Conservation (phyloP, 2,113 vertebrate genomes). For the Myotis yumanensis region DNA sequence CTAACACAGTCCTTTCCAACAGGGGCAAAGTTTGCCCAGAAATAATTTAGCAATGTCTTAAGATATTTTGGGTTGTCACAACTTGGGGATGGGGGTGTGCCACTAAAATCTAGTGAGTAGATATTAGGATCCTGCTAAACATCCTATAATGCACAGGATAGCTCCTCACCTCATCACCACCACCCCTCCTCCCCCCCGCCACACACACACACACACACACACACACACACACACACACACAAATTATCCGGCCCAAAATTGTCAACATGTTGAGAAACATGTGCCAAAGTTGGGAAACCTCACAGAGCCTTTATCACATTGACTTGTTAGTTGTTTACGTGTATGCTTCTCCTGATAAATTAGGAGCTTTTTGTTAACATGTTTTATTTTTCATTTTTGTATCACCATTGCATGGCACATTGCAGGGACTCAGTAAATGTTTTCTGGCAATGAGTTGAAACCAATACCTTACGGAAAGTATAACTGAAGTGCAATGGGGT, state of each 20-base stretch:
- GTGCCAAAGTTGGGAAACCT: background rate
- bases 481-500: background rate
- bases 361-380: background rate
- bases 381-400: constrained; percentile 6
- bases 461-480: background rate
- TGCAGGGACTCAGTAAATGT: background rate
- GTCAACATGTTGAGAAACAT: too few relatives aligned
- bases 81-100: too few relatives aligned
- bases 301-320: background rate
- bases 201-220: background rate
- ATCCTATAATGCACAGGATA: background rate
- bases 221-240: background rate
- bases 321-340: background rate
- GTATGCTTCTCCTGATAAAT: background rate
- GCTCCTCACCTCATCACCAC: too few relatives aligned
- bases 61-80: background rate
- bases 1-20: background rate
- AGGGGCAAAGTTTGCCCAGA: background rate
- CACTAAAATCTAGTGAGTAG: background rate
- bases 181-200: rapidly evolving
- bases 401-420: background rate
- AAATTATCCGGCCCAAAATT: background rate
- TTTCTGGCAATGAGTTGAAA: background rate
- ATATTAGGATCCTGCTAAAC: background rate
- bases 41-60: background rate